phyloP scores from a whole-genome alignment of 1,140 invertebrate genomes.

The Tetramorium alpestre region DNA sequence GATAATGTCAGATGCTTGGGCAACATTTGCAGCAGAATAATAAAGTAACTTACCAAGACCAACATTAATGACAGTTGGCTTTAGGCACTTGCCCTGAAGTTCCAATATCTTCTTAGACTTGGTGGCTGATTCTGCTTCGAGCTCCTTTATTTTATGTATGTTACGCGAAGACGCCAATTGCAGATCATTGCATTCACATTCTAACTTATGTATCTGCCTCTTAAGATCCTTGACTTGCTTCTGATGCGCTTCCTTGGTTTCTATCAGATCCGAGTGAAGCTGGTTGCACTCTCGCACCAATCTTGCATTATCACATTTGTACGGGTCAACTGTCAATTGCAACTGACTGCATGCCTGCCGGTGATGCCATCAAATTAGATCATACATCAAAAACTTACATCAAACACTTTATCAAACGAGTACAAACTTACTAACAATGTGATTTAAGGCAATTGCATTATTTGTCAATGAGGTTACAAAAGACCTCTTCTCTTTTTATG shows the following conservation, averaged over 20 bases:
- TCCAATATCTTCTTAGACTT: conserved; percentile 87
- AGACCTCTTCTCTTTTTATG: neutral
- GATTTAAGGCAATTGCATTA: neutral
- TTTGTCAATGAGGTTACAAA: neutral
- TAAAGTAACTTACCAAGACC: conserved; percentile 76
- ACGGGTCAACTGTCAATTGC: conserved; percentile 88
- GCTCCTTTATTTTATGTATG: conserved; percentile 86
- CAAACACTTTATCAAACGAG: neutral
- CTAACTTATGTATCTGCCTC: conserved; percentile 86
- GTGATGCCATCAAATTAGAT: neutral
- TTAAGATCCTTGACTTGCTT: conserved; percentile 88
- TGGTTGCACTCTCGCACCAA: conserved; percentile 90
- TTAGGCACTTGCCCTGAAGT: conserved; percentile 87
- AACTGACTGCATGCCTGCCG: conserved; percentile 86
- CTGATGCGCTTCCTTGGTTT: conserved; percentile 88
- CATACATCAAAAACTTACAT: neutral
- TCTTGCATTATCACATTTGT: conserved; percentile 90
- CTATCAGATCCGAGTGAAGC: conserved; percentile 89
- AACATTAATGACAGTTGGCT: conserved; percentile 83
- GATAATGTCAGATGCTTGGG: conserved; percentile 1
- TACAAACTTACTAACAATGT: neutral
- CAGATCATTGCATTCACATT: conserved; percentile 87
- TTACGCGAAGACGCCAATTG: conserved; percentile 87
- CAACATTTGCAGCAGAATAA: conserved; percentile 20
- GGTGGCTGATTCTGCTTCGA: conserved; percentile 87